Base-by-base conservation (phyloP, 2,888 invertebrate genomes). In the Drosophila birchii region DNA sequence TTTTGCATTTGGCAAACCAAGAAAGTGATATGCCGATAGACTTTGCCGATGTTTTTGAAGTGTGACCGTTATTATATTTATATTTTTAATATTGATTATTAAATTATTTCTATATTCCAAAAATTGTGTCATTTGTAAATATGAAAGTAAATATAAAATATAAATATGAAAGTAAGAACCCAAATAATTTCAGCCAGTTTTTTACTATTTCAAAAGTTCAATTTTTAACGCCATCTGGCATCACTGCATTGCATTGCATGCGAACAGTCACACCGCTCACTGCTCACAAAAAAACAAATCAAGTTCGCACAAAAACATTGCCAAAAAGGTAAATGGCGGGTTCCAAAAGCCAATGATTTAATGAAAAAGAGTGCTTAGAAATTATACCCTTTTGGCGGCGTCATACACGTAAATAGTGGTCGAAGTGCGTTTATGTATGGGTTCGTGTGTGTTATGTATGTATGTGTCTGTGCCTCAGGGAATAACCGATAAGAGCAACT, bases 281-380 rank as follows among this genome's bases (percentile, higher is more conserved):
- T 34, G 53, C 41, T 39, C 49, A 75, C 75, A 79, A 59, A 74
- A 32, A 54, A 55, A 59, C 56, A 62, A 56, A 66, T 26, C 54
- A 59, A 73, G 55, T 54, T 63, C 74, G 76, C 76, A 78, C 76
- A 75, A 77, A 79, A 59, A 78, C 60, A 79, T 82, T 85, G 82
- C 81, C 82, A 85, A 82, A 66, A 79, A 79, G 83, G 85, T 85
- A 80, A 81, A 66, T 64, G 36, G 45, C 23, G 56, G 47, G 39
- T 61, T 11, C 5, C 3, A 16, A 36, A 16, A 23, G 6, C 20
- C 3, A 16, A 11, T 36, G 11, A 16, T 6, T 53, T 23, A 36
- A 36, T 53, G 9, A 53, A 36, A 36, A 18, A 14, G 11, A 43
- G 60, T 45, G 32, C n/a, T 34, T 20, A 12, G 2, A 34, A 61